Evolutionary conservation across 2,888 invertebrate genomes (phyloP).

Genomic region (Dorcus hopei): DNA sequence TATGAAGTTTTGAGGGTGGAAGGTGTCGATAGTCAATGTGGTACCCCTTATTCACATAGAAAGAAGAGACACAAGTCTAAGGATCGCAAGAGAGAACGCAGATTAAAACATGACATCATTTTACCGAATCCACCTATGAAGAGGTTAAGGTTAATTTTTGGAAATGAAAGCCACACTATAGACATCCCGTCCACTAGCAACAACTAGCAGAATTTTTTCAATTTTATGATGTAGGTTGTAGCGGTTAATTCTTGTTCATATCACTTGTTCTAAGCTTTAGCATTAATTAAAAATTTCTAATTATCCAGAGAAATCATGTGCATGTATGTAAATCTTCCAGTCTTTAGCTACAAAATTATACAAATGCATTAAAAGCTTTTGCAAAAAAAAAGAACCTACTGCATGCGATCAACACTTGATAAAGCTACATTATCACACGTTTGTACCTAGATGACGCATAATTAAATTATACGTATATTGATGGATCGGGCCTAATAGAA

Average conservation of each 20-base stretch:
- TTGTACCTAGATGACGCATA: too few relatives aligned
- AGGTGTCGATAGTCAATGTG: constrained; percentile 55
- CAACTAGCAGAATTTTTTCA: constrained; percentile 41
- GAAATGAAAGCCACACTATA: constrained; percentile 85
- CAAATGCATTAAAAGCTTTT: too few relatives aligned
- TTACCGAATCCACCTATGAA: constrained; percentile 73
- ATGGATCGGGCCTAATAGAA: too few relatives aligned
- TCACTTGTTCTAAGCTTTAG: constrained; percentile 7
- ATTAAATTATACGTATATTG: too few relatives aligned
- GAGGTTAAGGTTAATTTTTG: constrained; percentile 80
- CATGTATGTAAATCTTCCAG: too few relatives aligned
- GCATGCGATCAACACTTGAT: too few relatives aligned
- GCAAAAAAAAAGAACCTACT: too few relatives aligned
- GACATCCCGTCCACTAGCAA: constrained; percentile 76
- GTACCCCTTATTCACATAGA: constrained; percentile 56
- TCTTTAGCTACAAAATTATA: too few relatives aligned
- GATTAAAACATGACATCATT: constrained; percentile 46
- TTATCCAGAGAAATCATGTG: background rate
- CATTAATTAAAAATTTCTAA: background rate
- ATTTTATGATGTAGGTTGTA: background rate
- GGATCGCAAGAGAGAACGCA: constrained; percentile 45
- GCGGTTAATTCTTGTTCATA: constrained; percentile 7
- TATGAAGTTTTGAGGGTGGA: constrained; percentile 83
- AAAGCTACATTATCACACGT: too few relatives aligned
- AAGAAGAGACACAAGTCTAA: constrained; percentile 63